A percentile compares a stretch with the other conserved stretches of the same genome.
phyloP scores from a whole-genome alignment of 2,113 vertebrate species.

The Ictidomys tridecemlineatus region DNA sequence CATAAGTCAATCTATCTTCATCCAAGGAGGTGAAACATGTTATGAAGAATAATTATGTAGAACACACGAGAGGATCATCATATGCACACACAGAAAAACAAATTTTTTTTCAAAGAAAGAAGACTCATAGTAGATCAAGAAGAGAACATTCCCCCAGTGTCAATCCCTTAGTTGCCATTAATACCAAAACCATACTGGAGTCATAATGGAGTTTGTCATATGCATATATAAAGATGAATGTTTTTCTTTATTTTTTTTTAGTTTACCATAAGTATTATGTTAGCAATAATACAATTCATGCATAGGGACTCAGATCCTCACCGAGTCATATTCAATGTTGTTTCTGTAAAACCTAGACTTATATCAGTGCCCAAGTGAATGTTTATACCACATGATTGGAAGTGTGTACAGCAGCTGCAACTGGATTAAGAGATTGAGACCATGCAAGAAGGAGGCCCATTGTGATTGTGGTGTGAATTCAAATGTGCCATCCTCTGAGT shows the following conservation, averaged over 20 bases:
- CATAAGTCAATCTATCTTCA: neutral
- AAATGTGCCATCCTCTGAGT: neutral
- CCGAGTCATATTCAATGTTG: neutral
- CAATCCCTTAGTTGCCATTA: neutral
- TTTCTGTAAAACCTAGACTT: neutral
- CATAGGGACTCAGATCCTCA: neutral
- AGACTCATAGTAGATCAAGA: neutral
- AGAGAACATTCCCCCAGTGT: neutral
- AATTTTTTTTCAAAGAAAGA: neutral
- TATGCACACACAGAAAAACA: neutral
- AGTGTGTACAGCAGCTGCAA: neutral
- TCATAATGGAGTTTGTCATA: neutral
- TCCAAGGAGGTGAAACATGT: neutral
- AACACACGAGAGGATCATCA: neutral
- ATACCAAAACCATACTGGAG: neutral
- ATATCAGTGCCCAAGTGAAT: neutral
- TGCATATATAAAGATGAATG: neutral
- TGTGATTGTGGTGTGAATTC: neutral
- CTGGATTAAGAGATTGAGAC: neutral
- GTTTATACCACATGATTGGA: neutral
- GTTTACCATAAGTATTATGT: neutral
- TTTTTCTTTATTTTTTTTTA: neutral
- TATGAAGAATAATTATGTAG: neutral
- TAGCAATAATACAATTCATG: neutral
- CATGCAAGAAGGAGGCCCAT: neutral